Evolutionary conservation across 2,888 invertebrate species (phyloP).

Genomic region (Drymonia ruficornis): DNA sequence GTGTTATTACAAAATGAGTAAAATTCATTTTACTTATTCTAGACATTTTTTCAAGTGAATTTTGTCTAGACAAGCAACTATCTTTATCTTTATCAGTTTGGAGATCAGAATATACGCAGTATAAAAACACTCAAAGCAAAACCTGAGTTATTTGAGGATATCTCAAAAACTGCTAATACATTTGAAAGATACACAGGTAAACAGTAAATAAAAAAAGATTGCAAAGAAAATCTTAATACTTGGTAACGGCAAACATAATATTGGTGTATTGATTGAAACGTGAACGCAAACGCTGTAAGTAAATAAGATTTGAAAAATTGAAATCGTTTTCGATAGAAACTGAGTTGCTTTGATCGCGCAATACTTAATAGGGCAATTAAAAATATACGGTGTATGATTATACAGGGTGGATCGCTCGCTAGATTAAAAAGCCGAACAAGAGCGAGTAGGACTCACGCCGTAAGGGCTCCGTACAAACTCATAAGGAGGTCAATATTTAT

Average conservation of each 20-base stretch:
- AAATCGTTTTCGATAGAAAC: constrained; percentile 16
- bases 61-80: too few relatives aligned
- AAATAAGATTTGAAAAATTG: constrained; percentile 16
- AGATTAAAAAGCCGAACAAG: constrained; percentile 44
- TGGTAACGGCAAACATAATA: not conserved
- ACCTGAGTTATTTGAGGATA: too few relatives aligned
- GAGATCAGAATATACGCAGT: too few relatives aligned
- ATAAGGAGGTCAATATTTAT: too few relatives aligned
- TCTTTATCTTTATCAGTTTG: too few relatives aligned
- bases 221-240: not conserved
- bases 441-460: too few relatives aligned
- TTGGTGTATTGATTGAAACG: not conserved
- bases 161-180: too few relatives aligned
- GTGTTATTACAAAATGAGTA: too few relatives aligned
- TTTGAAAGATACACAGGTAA: not conserved
- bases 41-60: too few relatives aligned
- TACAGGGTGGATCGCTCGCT: constrained; percentile 19
- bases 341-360: constrained; percentile 14
- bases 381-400: constrained; percentile 26
- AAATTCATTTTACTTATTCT: too few relatives aligned
- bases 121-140: too few relatives aligned
- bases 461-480: too few relatives aligned
- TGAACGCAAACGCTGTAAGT: not conserved
- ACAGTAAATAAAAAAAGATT: not conserved
- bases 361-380: constrained; percentile 37